Evolutionary conservation across 2,113 vertebrate genomes (phyloP), one percentile per base, ranked within the genome.

Genomic region (Melanostigma gelatinosum): DNA sequence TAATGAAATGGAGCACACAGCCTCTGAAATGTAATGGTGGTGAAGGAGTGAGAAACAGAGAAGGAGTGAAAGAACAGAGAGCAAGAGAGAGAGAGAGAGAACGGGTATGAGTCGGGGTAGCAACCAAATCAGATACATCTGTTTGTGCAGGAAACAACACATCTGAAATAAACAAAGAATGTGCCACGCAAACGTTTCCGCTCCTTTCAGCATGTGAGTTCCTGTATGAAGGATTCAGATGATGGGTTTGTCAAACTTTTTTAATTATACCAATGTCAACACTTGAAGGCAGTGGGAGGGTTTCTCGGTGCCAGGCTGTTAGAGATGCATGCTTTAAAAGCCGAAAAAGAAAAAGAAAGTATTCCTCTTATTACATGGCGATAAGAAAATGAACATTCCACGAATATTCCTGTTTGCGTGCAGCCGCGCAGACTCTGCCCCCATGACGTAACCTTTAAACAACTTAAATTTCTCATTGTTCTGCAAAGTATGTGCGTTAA

Each of bases 71-170:
- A 72, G 24, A 85, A 74, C 0, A 61, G 71, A 76, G 40, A 75
- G 50, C 12, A 38, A 50, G 48, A 50, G 42, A 46, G 42, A 57
- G 66, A 57, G 66, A 32, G 50, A 18, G 55, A 29, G 72, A 67
- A 18, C 13, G 77, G 69, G 77, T 82, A 1, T 36, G 67, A 85
- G 69, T 18, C 16, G 29, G 32, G 54, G 44, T 11, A 29, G 73
- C 76, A 27, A 36, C 66, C 10, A 78, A 91, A 90, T 88, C 42
- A 67, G 69, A 82, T 27, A 77, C 91, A 91, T 87, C 24, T 89
- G 88, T 82, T 71, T 70, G 75, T 69, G 81, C 38, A 16, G 80
- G 88, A 87, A 88, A 91, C 82, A 89, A 83, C 64, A 75, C 74
- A 32, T 76, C 66, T 65, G 85, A 81, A 75, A 57, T 71, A 80